Base-by-base conservation (phyloP, 2,113 vertebrate genomes). In the Sprattus sprattus region DNA sequence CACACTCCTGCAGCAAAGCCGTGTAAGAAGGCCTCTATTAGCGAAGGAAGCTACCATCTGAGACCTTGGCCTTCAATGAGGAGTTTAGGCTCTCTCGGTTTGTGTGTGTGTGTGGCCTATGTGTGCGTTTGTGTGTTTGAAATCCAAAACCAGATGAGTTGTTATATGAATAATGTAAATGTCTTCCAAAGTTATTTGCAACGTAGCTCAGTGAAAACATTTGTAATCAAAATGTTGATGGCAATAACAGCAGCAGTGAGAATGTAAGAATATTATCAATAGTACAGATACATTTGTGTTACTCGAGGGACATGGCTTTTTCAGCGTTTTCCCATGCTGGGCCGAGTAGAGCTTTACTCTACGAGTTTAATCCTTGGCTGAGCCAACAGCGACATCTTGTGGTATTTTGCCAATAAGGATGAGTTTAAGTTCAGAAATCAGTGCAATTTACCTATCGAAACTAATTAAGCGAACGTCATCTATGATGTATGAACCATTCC, bases 351-450 rank as follows among this genome's bases (percentile, higher is more conserved):
- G 6, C 47, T 57, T 57, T 57, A 15, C 3, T 57, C 18, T 57
- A 57, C 15, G 52, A 25, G 22, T 25, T 64, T 25, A 28, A 71
- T 71, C 64, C 10, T 71, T 8, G 22, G 32, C 25, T 78, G 71
- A 54, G 83, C 89, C 92, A 90, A 83, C 52, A 89, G 83, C 71
- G 93, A 85, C 93, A 89, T 81, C 91, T 9, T 91, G 92, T 93
- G 94, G 90, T 20, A 49, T 81, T 39, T 39, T 78, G 45, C 20
- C 25, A 22, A 45, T 22, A 60, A 16, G 32, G 13, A 47, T 46
- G 84, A 22, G 57, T 15, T 50, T 71, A 5, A 25, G n/a, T 45
- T 28, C n/a, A 67, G 44, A 67, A 67, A 83, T 78, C 71, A 2
- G 71, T 78, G 71, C 71, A 16, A 32, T n/a, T 64, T 6, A 25